A percentile compares a stretch with the other conserved stretches of the same genome.
Evolutionary conservation across 2,888 invertebrate genomes (phyloP).

Genomic region (Drosophila mimetica): DNA sequence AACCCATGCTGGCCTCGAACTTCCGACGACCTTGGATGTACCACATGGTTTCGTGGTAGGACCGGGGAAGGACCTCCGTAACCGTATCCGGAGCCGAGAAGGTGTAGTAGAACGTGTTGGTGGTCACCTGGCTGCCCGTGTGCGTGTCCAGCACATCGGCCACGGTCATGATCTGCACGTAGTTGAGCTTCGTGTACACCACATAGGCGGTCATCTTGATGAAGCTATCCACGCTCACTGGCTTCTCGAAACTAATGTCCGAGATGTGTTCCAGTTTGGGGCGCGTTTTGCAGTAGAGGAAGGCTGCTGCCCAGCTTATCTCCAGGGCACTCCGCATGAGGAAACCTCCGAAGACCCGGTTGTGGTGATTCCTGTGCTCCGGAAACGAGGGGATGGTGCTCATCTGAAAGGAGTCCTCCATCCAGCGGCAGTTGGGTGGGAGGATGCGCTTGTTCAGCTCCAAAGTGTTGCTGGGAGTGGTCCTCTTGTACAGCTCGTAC

Average conservation of each 20-base stretch:
- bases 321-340: conserved; percentile 92
- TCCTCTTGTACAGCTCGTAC: conserved; percentile 88
- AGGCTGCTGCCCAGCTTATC: conserved; percentile 88
- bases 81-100: conserved; percentile 86
- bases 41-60: conserved; percentile 89
- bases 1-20: conserved; percentile 84
- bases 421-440: conserved; percentile 88
- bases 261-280: conserved; percentile 88
- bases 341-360: conserved; percentile 92
- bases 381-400: conserved; percentile 88
- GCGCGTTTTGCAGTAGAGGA: conserved; percentile 86
- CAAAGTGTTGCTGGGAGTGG: conserved; percentile 86
- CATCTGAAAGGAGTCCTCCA: conserved; percentile 86
- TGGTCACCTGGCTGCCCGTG: conserved; percentile 86
- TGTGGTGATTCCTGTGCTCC: conserved; percentile 90
- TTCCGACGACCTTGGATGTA: conserved; percentile 87
- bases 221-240: conserved; percentile 90
- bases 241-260: conserved; percentile 89
- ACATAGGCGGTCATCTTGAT: conserved; percentile 89
- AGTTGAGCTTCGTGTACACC: conserved; percentile 85
- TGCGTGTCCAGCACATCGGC: conserved; percentile 87
- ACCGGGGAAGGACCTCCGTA: conserved; percentile 86
- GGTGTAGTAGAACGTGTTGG: conserved; percentile 91
- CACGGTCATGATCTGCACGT: conserved; percentile 88
- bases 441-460: conserved; percentile 85